Percentiles rank a stretch among this genome's conserved stretches.
Conservation (phyloP, 1,140 invertebrate genomes). For the Amphibalanus amphitrite region DNA sequence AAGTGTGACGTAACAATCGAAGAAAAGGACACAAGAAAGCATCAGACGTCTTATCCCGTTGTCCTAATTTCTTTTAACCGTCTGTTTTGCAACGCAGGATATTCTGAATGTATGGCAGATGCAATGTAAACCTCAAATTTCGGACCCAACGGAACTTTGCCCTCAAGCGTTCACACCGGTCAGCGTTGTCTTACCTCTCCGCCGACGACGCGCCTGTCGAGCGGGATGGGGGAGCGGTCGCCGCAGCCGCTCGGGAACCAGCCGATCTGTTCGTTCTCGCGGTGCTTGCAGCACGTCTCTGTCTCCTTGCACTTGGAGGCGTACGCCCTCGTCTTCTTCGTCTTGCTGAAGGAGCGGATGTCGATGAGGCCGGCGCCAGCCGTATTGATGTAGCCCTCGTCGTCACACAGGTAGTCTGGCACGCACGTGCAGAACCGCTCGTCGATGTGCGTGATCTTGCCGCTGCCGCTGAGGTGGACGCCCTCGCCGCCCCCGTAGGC, state of each 20-base stretch:
- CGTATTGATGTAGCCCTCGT: neutral
- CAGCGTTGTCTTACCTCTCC: constrained; percentile 1
- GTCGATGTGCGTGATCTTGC: neutral
- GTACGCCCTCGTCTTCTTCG: neutral
- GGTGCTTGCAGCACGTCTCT: neutral
- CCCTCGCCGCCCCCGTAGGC: neutral
- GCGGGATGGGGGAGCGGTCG: neutral
- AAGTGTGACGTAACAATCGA: too few species aligned
- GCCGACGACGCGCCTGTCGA: neutral
- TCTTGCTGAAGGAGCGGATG: neutral
- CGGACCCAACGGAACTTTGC: too few species aligned
- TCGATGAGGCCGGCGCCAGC: neutral
- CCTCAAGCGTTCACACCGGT: too few species aligned
- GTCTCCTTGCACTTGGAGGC: neutral
- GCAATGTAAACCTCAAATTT: too few species aligned
- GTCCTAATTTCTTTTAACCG: too few species aligned
- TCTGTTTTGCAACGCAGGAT: too few species aligned
- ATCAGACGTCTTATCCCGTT: too few species aligned
- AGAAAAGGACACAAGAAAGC: too few species aligned
- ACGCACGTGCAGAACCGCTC: neutral
- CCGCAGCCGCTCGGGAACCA: neutral
- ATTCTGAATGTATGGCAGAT: too few species aligned
- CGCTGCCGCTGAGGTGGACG: neutral
- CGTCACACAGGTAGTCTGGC: neutral
- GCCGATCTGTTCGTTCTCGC: neutral